phyloP scores from a whole-genome alignment of 2,113 vertebrate genomes.

The Grammomys dolichurus region DNA sequence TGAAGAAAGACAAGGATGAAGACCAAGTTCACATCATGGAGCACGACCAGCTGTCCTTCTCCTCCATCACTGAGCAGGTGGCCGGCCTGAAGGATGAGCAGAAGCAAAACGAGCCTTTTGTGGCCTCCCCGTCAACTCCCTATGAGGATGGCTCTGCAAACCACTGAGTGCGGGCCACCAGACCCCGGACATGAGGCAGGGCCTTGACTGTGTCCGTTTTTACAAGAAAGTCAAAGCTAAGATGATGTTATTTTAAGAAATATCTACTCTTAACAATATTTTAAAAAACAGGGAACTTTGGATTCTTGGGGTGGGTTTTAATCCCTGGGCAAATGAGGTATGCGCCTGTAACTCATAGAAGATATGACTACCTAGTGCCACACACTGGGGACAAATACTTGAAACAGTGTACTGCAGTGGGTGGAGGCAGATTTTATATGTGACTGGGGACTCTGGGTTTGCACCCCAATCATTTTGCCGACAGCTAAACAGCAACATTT shows the following conservation, averaged over 20 bases:
- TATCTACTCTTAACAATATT: slow-evolving; percentile 69
- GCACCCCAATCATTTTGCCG: slow-evolving; percentile 79
- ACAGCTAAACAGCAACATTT: slow-evolving; percentile 82
- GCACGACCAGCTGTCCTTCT: slow-evolving; percentile 96
- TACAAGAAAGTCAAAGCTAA: slow-evolving; percentile 71
- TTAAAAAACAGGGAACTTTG: slow-evolving; percentile 25
- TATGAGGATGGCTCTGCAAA: slow-evolving; percentile 88
- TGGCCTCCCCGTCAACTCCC: slow-evolving; percentile 83
- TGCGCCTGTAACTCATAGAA: slow-evolving; percentile 67
- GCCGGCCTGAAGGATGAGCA: slow-evolving; percentile 88
- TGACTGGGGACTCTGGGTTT: slow-evolving; percentile 78
- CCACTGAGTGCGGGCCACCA: slow-evolving; percentile 85
- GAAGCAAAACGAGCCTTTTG: slow-evolving; percentile 90
- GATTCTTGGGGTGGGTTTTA: slow-evolving; percentile 25
- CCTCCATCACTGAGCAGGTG: slow-evolving; percentile 90
- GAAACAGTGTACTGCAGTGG: slow-evolving; percentile 78
- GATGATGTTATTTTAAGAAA: slow-evolving; percentile 77
- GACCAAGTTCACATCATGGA: slow-evolving; percentile 94
- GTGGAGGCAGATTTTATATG: slow-evolving; percentile 84
- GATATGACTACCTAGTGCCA: slow-evolving; percentile 63
- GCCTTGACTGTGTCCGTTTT: slow-evolving; percentile 49
- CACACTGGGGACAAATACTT: slow-evolving; percentile 70
- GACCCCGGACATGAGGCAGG: slow-evolving; percentile 76
- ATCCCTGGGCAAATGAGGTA: slow-evolving; percentile 60
- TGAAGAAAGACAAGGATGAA: slow-evolving; percentile 96